Evolutionary conservation across 2,888 invertebrate genomes (phyloP), one percentile per base, ranked within the genome.

Genomic region (Ochlodes sylvanus): DNA sequence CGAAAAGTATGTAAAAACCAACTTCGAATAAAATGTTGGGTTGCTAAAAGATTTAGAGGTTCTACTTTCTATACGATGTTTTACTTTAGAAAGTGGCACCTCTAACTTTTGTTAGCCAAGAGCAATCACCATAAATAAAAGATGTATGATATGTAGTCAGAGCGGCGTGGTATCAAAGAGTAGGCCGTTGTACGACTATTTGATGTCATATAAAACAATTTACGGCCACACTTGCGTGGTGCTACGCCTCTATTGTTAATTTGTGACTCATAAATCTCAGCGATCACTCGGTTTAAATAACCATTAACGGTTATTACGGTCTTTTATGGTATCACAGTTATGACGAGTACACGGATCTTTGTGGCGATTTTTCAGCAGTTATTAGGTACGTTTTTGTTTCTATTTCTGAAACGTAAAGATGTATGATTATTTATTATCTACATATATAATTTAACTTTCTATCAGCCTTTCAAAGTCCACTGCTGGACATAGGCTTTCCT

Each of bases 181-280:
- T 58, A 44, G 44, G 42, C 42, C 79, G 76, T 78, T 79, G 76
- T 74, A 73, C 75, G 79, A 83, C 79, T 76, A 79, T 73, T 75
- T 76, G 76, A 77, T 83, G 86, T 84, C 88, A 81, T 79, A 79
- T 86, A 82, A 85, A 87, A 85, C 84, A 88, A 88, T 90, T 89
- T 86, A 89, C 84, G 80, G 81, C 75, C 75, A 71, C 72, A 74
- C 77, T 73, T 75, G 77, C 79, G 78, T 81, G 77, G 79, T 78
- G 73, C 81, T 81, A 84, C 82, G 84, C 83, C 82, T 78, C 79
- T 72, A 80, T 81, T 82, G 81, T 85, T 81, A 82, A 81, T 87
- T 86, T 84, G 83, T 72, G 75, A 68, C 66, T 68, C 71, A 75
- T 77, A 73, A 77, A 77, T 78, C 74, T 73, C 69, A 41, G 63